Base-by-base conservation (phyloP, 2,797 vertebrate genomes). In the Arctocebus calabarensis region DNA sequence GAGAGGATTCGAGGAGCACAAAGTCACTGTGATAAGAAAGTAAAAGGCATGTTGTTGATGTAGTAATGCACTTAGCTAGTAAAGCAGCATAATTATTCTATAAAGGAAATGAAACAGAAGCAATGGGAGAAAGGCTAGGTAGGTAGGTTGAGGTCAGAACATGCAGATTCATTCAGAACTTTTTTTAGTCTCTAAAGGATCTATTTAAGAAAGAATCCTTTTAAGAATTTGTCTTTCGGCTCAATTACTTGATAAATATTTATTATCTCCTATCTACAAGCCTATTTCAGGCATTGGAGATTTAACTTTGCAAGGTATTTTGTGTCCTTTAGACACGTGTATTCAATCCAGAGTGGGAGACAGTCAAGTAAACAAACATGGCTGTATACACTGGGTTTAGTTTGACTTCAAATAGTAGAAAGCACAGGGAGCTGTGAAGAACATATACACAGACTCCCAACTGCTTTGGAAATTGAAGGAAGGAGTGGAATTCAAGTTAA, bases 51-150 rank as follows among this genome's bases (percentile, higher is more conserved):
- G 23, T 85, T 77, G 32, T 4, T 88, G 25, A 77, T 62, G 14
- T 32, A 52, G 57, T 62, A 34, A 74, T n/a, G 55, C 37, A 48
- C 48, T 48, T 73, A 45, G 74, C 75, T 29, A 91, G 73, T 32
- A 45, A 87, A 64, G 16, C 10, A 23, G 19, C 68, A 25, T 83
- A 55, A 82, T 71, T 70, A 61, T 55, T 43, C 29, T 23, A 16
- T 68, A 34, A 83, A 87, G 45, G 59, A 95, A 93, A 84, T 81
- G 66, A 81, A 93, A 73, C 3, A 40, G 22, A 48, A 90, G n/a
- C n/a, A 48, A 55, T 48, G 19, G 32, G 43, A 88, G 34, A 70
- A 79, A 88, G 34, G 25, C 34, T 88, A 40, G 73, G 29, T 64
- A 84, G 37, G 34, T 22, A 23, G 64, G 4, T 75, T 64, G 52